Base-by-base conservation (phyloP, 2,113 vertebrate genomes). In the Leucoraja erinaceus region DNA sequence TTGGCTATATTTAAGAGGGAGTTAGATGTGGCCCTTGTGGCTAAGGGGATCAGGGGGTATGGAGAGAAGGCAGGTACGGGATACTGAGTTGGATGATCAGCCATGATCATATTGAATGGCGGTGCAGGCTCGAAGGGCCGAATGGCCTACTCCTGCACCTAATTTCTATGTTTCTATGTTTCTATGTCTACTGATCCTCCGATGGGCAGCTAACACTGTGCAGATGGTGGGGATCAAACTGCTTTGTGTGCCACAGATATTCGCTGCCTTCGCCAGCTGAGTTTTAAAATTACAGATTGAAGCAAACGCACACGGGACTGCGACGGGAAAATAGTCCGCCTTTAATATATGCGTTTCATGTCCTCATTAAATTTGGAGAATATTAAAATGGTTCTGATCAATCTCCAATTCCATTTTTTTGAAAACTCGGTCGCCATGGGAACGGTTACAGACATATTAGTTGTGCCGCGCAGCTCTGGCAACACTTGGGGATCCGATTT, bases 351-450 rank as follows among this genome's bases (percentile, higher is more conserved):
- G 28, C 56, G 63, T 88, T 61, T 63, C 59, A 31, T 88, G 83
- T 63, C 56, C 83, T 88, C 83, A 88, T 88, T 88, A 88, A 88
- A 88, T 63, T 63, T 31, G 83, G 83, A 63, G 83, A 66, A 88
- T 88, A 88, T 88, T 63, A 88, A 88, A 88, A 47, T 63, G 59
- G 63, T 88, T 88, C 59, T 66, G 59, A 88, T 66, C 28, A 31
- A 31, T 12, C 83, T 66, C 28, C 56, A 63, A 63, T 66, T 5
- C 28, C 83, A 63, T 88, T 88, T 47, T 47, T 88, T 88, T 63
- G 56, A 61, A 88, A 63, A 63, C 59, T 7, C 16, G 83, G 83
- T 88, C 83, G 31, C 83, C 83, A 88, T 63, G 28, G 83, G 83
- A 88, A 88, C 83, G 14, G 11, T 88, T 63, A 66, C 59, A 88